Evolutionary conservation across 2,113 vertebrate species (phyloP).

Genomic region (Holacanthus passer): DNA sequence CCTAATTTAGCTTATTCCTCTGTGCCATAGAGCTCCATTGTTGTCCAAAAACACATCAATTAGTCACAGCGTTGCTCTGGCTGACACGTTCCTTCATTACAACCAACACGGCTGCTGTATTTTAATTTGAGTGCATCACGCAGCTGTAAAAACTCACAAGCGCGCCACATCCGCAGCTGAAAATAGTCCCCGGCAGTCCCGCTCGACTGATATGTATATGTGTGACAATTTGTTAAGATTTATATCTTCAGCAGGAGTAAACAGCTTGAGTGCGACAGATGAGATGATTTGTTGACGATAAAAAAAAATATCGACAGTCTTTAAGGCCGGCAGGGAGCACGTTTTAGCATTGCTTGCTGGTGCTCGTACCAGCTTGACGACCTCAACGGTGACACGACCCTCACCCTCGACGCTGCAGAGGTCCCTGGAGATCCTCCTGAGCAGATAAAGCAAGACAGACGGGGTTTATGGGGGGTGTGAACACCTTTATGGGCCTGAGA

Average conservation of each 20-base stretch:
- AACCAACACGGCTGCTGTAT: neutral
- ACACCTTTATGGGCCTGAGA: slow-evolving; percentile 35
- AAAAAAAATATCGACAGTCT: neutral
- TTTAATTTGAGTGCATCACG: slow-evolving; percentile 1
- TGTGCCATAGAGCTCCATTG: neutral
- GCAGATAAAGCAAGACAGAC: slow-evolving; percentile 37
- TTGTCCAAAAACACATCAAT: slow-evolving; percentile 19
- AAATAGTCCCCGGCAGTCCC: neutral
- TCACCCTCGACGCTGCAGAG: neutral
- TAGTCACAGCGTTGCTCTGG: neutral
- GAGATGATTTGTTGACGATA: neutral
- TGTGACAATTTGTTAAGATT: neutral
- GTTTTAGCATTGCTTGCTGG: neutral
- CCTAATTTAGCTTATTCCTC: neutral
- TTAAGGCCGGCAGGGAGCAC: neutral
- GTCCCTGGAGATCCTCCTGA: neutral
- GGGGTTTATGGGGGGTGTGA: slow-evolving; percentile 46
- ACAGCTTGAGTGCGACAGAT: neutral
- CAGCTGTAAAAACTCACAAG: neutral
- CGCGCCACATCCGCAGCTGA: neutral
- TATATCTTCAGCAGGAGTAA: neutral
- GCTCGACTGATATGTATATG: neutral
- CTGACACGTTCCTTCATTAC: slow-evolving; percentile 13
- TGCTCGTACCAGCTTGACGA: neutral
- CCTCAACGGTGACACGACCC: neutral